Base-by-base conservation (phyloP, 2,888 invertebrate species). In the Allolobophora icterica region DNA sequence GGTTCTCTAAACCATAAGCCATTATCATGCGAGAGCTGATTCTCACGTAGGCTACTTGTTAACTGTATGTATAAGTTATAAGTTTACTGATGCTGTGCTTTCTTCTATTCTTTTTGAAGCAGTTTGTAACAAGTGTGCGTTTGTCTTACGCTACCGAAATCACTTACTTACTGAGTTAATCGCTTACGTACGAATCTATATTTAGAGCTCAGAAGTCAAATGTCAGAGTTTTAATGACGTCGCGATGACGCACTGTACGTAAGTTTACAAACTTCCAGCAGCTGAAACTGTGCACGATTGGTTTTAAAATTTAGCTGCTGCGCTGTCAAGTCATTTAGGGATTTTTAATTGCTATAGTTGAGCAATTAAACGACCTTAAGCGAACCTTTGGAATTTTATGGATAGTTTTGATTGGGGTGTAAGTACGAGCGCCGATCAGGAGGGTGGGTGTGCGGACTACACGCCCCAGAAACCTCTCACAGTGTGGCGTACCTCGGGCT, bases 241-340 rank as follows among this genome's bases (percentile, higher is more conserved):
- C 71, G n/a, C 71, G 71, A 71, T 71, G 71, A 71, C 71, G 71
- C 71, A 71, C 71, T 11, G n/a, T 71, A 71, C n/a, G n/a, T n/a
- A 8, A 71, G n/a, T 13, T 8, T n/a, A 71, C 52, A 71, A 8
- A 30, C 71, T n/a, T 71, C 71, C 71, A n/a, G 71, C 71, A n/a
- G 71, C 71, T 71, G 71, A 30, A 11, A 24, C 5, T 58, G 24
- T 30, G 58, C 58, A 24, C 58, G 30, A n/a, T 30, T 58, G 4
- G 58, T 24, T 24, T 58, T 30, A 58, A 24, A 30, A 8, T 8
- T 71, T 71, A n/a, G 71, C 52, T 52, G 52, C 24, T 4, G 21
- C 24, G 19, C n/a, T 71, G n/a, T 71, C 71, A 71, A 71, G 71
- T 71, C 6, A n/a, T 71, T 71, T 30, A 71, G 71, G n/a, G 30